Base-by-base conservation (phyloP, 2,888 invertebrate species). In the Brachyopa scutellaris region DNA sequence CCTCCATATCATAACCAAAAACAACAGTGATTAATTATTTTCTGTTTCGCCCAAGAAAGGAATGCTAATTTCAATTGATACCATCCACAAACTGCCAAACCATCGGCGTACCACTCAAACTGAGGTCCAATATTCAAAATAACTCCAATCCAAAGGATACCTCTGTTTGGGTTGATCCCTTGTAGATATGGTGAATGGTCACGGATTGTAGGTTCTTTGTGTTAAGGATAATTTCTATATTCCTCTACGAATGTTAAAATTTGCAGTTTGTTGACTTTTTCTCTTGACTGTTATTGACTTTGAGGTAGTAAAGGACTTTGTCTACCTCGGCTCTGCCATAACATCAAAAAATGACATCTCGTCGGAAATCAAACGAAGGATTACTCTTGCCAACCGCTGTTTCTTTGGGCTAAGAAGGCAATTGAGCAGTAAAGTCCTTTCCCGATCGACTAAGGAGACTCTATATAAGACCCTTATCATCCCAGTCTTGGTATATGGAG, bases 201-300 rank as follows among this genome's bases (percentile, higher is more conserved):
- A 9, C 17, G 40, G 40, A 6, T 19, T 17, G 7, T 15, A 33
- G 40, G 0, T 6, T 19, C 29, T 23, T 72, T 36, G 45, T 33
- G n/a, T n/a, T n/a, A n/a, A n/a, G n/a, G n/a, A n/a, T n/a, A n/a
- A n/a, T n/a, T n/a, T n/a, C n/a, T n/a, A n/a, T n/a, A n/a, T n/a
- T n/a, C n/a, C 33, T 72, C 23, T 23, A 33, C n/a, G 26, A 36
- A 72, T 78, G 47, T 72, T 78, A 62, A 62, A 53, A 55, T 78
- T 77, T 31, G 55, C 21, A 55, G 77, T 78, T 72, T 78, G 77
- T 72, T 72, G 72, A 73, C 72, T 73, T 78, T 67, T 66, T 72
- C 42, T 13, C 73, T 51, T 59, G 40, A 66, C 57, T 66, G 77
- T 72, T 67, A 49, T 69, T 57, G n/a, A n/a, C n/a, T n/a, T n/a